A percentile compares a stretch with the other conserved stretches of the same genome.
phyloP scores from a whole-genome alignment of 2,888 invertebrate species.

The Mamestra brassicae region DNA sequence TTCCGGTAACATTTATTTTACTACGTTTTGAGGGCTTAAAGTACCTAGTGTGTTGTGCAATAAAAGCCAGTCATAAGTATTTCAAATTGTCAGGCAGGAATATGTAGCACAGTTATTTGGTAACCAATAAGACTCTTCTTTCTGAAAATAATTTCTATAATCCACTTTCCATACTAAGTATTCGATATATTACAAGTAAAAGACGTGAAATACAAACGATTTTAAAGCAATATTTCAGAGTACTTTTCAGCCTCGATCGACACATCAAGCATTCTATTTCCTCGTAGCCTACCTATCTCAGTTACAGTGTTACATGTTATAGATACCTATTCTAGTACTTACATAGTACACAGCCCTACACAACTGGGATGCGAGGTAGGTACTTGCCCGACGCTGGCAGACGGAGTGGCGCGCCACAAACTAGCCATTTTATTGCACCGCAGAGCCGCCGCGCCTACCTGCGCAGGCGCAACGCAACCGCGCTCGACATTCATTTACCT shows the following conservation, averaged over 20 bases:
- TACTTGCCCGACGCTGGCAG: slow-evolving; percentile 48
- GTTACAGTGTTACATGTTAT: not conserved
- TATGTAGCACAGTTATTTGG: too few species aligned
- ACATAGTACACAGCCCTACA: slow-evolving; percentile 35
- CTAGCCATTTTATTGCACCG: slow-evolving; percentile 49
- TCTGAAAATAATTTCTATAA: too few species aligned
- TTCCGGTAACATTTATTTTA: not conserved
- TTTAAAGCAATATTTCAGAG: not conserved
- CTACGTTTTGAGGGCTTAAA: not conserved
- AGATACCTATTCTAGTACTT: not conserved
- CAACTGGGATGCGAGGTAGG: slow-evolving; percentile 3
- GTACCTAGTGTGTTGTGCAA: too few species aligned
- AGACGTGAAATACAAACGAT: not conserved
- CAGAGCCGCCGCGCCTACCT: slow-evolving; percentile 12
- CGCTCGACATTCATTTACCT: slow-evolving; percentile 37
- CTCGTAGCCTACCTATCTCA: not conserved
- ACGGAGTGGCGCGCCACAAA: slow-evolving; percentile 65
- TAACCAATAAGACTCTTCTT: too few species aligned
- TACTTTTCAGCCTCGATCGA: not conserved
- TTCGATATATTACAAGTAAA: too few species aligned
- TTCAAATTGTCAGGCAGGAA: too few species aligned
- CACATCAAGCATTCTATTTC: not conserved
- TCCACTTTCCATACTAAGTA: too few species aligned
- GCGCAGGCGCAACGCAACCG: slow-evolving; percentile 24
- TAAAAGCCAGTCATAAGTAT: too few species aligned